Evolutionary conservation across 2,888 invertebrate species (phyloP).

Genomic region (Scaptomyza cyrtandrae): DNA sequence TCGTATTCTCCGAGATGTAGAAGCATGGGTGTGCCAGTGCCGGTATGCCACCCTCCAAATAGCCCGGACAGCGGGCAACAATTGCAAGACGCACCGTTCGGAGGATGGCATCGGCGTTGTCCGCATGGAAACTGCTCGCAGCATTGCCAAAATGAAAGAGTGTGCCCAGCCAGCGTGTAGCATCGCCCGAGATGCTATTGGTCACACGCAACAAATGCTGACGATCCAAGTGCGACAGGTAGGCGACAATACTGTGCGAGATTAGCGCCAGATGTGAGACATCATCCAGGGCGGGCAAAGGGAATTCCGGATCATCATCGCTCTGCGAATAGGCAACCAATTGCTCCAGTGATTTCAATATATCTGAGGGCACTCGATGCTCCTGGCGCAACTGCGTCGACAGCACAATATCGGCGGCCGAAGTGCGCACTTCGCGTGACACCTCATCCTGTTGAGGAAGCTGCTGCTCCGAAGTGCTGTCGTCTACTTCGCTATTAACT

Average conservation of each 20-base stretch:
- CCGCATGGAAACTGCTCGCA: conserved; percentile 94
- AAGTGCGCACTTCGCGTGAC: neutral
- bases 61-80: conserved; percentile 84
- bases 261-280: conserved; percentile 88
- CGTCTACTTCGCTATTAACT: conserved; percentile 16
- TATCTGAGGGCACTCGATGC: conserved; percentile 85
- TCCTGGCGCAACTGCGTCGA: conserved; percentile 85
- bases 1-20: conserved; percentile 92
- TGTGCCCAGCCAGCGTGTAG: conserved; percentile 93
- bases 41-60: conserved; percentile 88
- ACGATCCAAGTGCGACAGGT: conserved; percentile 92
- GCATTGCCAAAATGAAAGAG: conserved; percentile 94
- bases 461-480: conserved; percentile 4
- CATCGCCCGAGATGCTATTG: conserved; percentile 92
- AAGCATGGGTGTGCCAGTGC: conserved; percentile 93
- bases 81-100: conserved; percentile 85
- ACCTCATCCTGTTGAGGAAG: conserved; percentile 11
- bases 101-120: conserved; percentile 93
- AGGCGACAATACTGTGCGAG: conserved; percentile 94
- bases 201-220: conserved; percentile 92
- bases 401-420: conserved; percentile 33
- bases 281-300: conserved; percentile 87
- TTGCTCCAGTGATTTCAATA: conserved; percentile 86
- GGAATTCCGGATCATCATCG: conserved; percentile 87
- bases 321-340: conserved; percentile 88